A percentile compares a stretch with the other conserved stretches of the same genome.
phyloP scores from a whole-genome alignment of 2,113 vertebrate species.

The Murina feae region DNA sequence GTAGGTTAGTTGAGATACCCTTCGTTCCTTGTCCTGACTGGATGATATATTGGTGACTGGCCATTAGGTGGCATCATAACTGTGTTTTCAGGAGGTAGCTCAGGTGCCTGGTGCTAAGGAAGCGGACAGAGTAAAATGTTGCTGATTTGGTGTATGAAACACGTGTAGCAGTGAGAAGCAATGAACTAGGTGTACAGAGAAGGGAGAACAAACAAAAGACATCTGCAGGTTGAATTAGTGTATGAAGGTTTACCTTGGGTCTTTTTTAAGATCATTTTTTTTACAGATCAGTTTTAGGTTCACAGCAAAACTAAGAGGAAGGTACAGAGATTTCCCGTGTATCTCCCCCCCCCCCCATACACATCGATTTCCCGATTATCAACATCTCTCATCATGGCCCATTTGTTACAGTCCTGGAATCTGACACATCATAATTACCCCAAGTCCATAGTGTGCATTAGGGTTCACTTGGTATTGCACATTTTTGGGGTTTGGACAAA shows the following conservation, averaged over 20 bases:
- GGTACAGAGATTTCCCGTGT: neutral
- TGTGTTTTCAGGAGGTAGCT: neutral
- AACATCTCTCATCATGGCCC: no score
- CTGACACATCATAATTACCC: neutral
- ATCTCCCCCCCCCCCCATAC: fast-evolving
- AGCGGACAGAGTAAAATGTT: neutral
- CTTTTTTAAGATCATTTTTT: neutral
- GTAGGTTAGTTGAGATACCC: fast-evolving
- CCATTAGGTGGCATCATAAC: neutral
- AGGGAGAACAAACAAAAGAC: neutral
- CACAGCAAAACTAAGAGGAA: neutral
- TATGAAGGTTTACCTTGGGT: neutral
- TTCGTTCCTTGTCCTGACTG: neutral
- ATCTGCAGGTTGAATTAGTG: neutral
- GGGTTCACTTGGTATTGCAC: neutral
- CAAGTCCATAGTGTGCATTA: neutral
- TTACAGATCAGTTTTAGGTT: neutral
- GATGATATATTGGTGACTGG: neutral
- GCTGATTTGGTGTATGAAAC: neutral
- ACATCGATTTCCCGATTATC: neutral
- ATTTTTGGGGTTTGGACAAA: neutral
- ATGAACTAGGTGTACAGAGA: neutral
- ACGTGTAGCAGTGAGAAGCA: neutral
- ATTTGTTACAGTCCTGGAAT: no score
- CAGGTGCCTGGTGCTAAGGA: neutral